Percentiles rank a stretch among this genome's conserved stretches.
phyloP scores from a whole-genome alignment of 2,797 vertebrate genomes.

The Okamejei kenojei region DNA sequence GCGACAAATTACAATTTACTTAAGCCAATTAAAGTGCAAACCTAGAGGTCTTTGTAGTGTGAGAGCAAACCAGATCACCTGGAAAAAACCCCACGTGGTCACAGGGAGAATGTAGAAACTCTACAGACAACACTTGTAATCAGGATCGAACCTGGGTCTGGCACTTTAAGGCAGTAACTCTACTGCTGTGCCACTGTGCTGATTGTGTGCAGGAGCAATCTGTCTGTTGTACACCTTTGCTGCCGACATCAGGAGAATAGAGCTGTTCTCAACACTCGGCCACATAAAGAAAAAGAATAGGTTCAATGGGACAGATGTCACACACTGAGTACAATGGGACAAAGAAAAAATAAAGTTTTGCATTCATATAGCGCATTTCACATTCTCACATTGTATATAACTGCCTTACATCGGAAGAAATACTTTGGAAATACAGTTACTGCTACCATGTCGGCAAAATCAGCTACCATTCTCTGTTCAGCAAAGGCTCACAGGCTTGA shows the following conservation, averaged over 20 bases:
- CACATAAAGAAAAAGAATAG: background rate
- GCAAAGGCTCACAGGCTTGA: background rate
- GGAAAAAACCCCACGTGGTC: no score
- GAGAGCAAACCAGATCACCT: no score
- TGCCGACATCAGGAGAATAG: background rate
- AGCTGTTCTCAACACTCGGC: background rate
- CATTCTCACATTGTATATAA: background rate
- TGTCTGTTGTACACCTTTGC: background rate
- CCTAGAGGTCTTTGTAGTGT: no score
- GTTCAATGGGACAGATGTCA: background rate
- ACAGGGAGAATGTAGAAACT: no score
- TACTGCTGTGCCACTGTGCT: no score
- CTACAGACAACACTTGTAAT: no score
- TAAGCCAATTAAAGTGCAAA: no score
- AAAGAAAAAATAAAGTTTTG: background rate
- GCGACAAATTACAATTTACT: no score
- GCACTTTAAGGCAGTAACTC: no score
- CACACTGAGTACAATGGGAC: background rate
- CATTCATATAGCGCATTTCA: slow-evolving; percentile 15
- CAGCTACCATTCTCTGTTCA: background rate
- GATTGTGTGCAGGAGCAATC: background rate
- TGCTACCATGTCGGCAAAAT: background rate
- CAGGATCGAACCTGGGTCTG: no score
- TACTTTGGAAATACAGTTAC: background rate
- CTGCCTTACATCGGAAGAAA: background rate